phyloP scores from a whole-genome alignment of 2,888 invertebrate genomes.

The Scaptodrosophila latifasciaeformis region DNA sequence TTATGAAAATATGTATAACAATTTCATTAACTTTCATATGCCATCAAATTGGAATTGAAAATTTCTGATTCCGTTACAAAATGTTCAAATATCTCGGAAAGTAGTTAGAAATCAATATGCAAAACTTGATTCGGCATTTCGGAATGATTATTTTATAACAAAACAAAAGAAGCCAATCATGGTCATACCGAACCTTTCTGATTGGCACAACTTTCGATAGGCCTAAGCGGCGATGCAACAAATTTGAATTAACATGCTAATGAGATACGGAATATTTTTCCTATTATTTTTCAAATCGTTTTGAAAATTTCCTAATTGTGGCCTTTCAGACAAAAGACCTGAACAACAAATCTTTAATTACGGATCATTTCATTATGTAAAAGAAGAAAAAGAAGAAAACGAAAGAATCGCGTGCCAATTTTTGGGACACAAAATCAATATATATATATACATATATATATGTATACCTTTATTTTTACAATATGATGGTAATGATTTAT shows the following conservation, averaged over 20 bases:
- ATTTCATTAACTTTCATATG: too few relatives aligned
- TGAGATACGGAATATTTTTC: slow-evolving; percentile 36
- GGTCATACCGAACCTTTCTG: too few relatives aligned
- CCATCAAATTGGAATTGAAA: too few relatives aligned
- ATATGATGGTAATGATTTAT: slow-evolving; percentile 36
- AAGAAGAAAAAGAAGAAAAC: too few relatives aligned
- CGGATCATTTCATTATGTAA: slow-evolving; percentile 39
- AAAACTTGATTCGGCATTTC: too few relatives aligned
- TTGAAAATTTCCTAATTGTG: slow-evolving; percentile 27
- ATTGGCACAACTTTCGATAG: background rate
- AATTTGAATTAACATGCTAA: slow-evolving; percentile 35
- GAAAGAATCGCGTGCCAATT: slow-evolving; percentile 25
- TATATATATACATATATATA: slow-evolving; percentile 4
- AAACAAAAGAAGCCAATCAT: too few relatives aligned
- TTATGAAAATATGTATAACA: too few relatives aligned
- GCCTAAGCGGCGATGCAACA: background rate
- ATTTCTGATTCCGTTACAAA: too few relatives aligned
- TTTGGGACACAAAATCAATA: background rate
- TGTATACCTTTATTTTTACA: slow-evolving; percentile 6
- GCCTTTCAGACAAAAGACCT: slow-evolving; percentile 19
- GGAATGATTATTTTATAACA: too few relatives aligned
- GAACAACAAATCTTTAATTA: slow-evolving; percentile 12
- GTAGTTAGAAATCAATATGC: too few relatives aligned
- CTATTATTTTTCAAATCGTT: slow-evolving; percentile 17
- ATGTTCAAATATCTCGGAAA: too few relatives aligned